Evolutionary conservation across 2,797 vertebrate species (phyloP), one percentile per base, ranked within the genome.

Genomic region (Chloroceryle amazona): DNA sequence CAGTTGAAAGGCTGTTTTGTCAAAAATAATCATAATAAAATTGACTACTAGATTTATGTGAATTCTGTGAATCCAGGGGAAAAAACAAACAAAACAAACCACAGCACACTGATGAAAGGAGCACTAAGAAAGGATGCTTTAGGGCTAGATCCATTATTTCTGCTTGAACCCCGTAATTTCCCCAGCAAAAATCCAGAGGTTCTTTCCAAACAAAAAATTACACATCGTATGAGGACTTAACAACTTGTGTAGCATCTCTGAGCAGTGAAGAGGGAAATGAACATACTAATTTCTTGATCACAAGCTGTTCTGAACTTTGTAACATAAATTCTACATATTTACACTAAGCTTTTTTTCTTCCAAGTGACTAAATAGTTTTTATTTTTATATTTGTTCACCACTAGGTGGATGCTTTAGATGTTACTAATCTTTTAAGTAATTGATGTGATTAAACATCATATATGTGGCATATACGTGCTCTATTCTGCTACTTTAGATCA

Each of bases 391-490:
- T 80, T 17, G 3, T 68, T 93, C 19, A n/a, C 37, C 9, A 1
- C 49, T 16, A 62, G 18, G 42, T 66, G 42, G 31, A 16, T 1
- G 0, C 63, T 74, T 68, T 86, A 39, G n/a, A 23, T 55, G 15
- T 49, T 78, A 14, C 3, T 44, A 1, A 37, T 22, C 19, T 61
- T 81, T 58, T 52, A 39, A 66, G 62, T 41, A 51, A 46, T 60
- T 29, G 25, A 3, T 67, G 18, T 14, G 13, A 16, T 58, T 63
- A n/a, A 81, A 14, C 79, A 10, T 71, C 17, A 3, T 7, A 18
- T 54, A 31, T 31, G 29, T 21, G 60, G 33, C 44, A 13, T 16
- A 7, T 9, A 2, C 0, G 1, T 37, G 31, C 12, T 65, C 23
- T 79, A 0, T 35, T 93, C 61, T 75, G 39, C 61, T 75, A 2